Base-by-base conservation (phyloP, 64 coral and sea anemone genomes). In the Exaiptasia diaphana region DNA sequence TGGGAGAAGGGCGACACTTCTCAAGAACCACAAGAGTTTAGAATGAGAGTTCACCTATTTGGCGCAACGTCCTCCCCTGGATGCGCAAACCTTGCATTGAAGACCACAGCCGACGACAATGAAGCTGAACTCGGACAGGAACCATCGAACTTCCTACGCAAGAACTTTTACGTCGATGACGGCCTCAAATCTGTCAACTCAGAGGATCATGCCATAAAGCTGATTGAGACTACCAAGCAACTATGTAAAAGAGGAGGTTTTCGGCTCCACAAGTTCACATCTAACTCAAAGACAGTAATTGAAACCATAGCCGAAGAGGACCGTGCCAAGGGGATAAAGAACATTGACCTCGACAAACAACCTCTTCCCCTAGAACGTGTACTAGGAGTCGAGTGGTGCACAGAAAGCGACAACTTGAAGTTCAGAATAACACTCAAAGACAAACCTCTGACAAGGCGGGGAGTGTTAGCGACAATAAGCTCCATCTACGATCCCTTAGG, bases 41-140 rank as follows among this genome's bases (percentile, higher is more conserved):
- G 76, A 36, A 69, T 69, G 65, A 36, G 30, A 42, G 65, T 69
- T 9, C 68, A 38, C n/a, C 46, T 75, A 3, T 75, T 75, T 31
- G 71, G 71, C 9, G 35, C 76, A 12, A 63, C 76, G 5, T 80
- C 76, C 21, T 80, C 57, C 17, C 76, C 76, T 2, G 76, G 76
- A 17, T 80, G 76, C 31, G 76, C 76, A 1, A 80, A 80, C 39
- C 40, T 64, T 13, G 76, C 76, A 3, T 37, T 80, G 6, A 61
- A 18, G 41, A 40, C 32, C 9, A 23, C 76, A 44, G 76, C 76
- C 18, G 55, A 80, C 13, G 56, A 80, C 9, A 11, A 22, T 20
- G 65, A 29, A 38, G 14, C 21, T 3, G 33, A 17, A 4, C 30
- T 15, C n/a, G 65, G 30, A 37, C 32, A 22, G 13, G 5, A 36